Evolutionary conservation across 2,797 vertebrate genomes (phyloP), one percentile per base, ranked within the genome.

Genomic region (Thalassophryne amazonica): DNA sequence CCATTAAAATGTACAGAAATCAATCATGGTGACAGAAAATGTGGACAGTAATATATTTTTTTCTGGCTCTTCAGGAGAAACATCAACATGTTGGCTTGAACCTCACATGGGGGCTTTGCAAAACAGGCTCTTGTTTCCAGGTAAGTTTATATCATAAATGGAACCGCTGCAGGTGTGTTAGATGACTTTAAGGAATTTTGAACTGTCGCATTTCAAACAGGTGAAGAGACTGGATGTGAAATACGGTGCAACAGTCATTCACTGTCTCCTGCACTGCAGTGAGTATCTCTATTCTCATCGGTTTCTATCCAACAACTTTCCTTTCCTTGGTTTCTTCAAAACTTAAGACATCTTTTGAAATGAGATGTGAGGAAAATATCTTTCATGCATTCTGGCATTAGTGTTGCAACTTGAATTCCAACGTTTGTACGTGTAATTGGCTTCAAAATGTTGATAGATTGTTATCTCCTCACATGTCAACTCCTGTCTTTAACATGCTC

Each of bases 181-280:
- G n/a, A n/a, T n/a, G n/a, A n/a, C n/a, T n/a, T n/a, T n/a, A n/a
- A n/a, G n/a, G n/a, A n/a, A 1, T 18, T 14, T 43, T 64, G 29
- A 53, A 10, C n/a, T n/a, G n/a, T n/a, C n/a, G n/a, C n/a, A n/a
- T n/a, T 64, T 56, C 61, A 15, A 7, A 23, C 51, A 91, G 90
- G 82, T 86, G 32, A 86, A 56, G 48, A 82, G 88, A 45, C 14
- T 60, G 0, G 76, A 87, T 18, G 79, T 87, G 13, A 69, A 75
- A 23, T 88, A 81, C 29, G 71, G 82, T 10, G 36, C 56, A 29
- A 81, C 79, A 2, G 37, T 73, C 15, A n/a, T 62, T 19, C 51
- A 72, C 35, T 90, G 88, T 70, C 18, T 62, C 10, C 27, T 69
- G 2, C 29, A 30, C 25, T 86, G 73, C 40, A 9, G 90, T 91